A percentile compares a stretch with the other conserved stretches of the same genome.
These are phyloP conservation scores for Barbus barbus DNA, from an alignment of 2,113 vertebrate species.

Conservation along the genomic window DNA sequence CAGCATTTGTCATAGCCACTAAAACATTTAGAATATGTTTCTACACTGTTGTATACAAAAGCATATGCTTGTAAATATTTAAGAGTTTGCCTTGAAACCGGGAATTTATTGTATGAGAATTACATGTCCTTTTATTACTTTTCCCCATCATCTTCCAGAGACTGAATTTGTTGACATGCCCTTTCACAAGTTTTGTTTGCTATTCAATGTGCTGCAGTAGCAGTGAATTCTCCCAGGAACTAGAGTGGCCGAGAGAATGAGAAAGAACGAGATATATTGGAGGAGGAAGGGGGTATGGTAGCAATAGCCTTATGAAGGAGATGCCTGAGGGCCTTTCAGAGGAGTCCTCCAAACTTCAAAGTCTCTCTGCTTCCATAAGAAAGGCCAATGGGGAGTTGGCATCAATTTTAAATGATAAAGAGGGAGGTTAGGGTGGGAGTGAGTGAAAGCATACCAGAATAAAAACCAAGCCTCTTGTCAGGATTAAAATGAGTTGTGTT, in stretches of 20 bases:
- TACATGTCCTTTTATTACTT: neutral
- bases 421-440: slow-evolving; percentile 47
- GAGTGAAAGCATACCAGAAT: slow-evolving; percentile 59
- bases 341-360: slow-evolving; percentile 72
- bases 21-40: neutral
- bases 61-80: slow-evolving; percentile 8
- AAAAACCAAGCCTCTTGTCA: slow-evolving; percentile 50
- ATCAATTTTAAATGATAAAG: slow-evolving; percentile 73
- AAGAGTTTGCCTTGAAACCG: neutral
- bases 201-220: slow-evolving; percentile 29
- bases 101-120: neutral
- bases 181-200: slow-evolving; percentile 52
- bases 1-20: neutral
- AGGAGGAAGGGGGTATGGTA: neutral
- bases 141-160: neutral
- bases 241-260: slow-evolving; percentile 36
- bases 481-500: slow-evolving; percentile 45
- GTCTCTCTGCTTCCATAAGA: slow-evolving; percentile 65
- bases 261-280: slow-evolving; percentile 33
- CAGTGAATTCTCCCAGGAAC: slow-evolving; percentile 46
- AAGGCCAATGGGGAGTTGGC: slow-evolving; percentile 63
- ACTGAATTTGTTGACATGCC: slow-evolving; percentile 22
- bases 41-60: neutral
- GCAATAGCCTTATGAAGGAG: slow-evolving; percentile 60
- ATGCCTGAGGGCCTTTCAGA: slow-evolving; percentile 67